Evolutionary conservation across 2,113 vertebrate species (phyloP), one percentile per base, ranked within the genome.

Genomic region (Trematomus loennbergii): DNA sequence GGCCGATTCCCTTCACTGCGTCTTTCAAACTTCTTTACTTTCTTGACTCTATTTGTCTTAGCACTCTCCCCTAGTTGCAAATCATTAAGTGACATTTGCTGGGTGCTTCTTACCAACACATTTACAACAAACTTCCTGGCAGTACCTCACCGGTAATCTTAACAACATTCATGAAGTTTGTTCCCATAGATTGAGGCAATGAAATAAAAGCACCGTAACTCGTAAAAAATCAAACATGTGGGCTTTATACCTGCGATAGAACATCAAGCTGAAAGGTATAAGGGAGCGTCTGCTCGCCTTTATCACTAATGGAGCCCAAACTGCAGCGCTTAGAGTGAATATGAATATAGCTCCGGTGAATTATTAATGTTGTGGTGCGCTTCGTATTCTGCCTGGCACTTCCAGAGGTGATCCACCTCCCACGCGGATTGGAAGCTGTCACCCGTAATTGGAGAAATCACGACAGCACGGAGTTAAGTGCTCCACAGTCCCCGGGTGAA

Each of bases 361-460:
- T 95, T 94, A 95, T 95, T 94, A 92, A 95, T 95, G 91, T 85
- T 90, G 89, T 88, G 89, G 85, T 50, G 88, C 73, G 86, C 92
- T 94, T 92, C 85, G 76, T 88, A 93, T 94, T 94, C 93, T 84
- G 86, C 88, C 79, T 88, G 92, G 92, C 91, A 90, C 91, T 93
- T 94, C 85, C 91, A 88, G 93, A 82, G 94, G 92, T 92, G 92
- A 94, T 89, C 90, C 88, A 82, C 94, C 93, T 94, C 95, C 94
- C 91, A 94, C 92, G 72, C 89, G 86, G 87, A 93, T 84, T 84
- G 88, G 92, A 89, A 93, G 84, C 93, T 94, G 93, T 95, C 95
- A 94, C 88, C 89, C 85, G 76, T 95, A 94, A 95, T 94, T 95
- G 94, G 94, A 92, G 92, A 88, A 95, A 93, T 94, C 90, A 91